phyloP scores from a whole-genome alignment of 2,888 invertebrate genomes.

The Polydrusus tereticollis region DNA sequence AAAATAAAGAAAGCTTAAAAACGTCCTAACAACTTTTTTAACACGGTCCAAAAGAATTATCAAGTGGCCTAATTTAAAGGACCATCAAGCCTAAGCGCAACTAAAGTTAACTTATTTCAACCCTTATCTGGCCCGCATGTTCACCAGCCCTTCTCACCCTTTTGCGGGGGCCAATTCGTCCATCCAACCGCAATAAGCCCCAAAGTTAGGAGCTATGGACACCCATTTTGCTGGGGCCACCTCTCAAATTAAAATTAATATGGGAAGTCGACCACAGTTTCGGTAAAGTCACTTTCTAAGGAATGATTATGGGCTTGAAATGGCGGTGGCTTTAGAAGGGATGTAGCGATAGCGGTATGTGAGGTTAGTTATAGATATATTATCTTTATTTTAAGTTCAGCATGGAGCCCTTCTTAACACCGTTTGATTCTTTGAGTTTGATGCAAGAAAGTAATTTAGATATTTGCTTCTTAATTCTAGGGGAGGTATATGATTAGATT shows the following conservation, averaged over 20 bases:
- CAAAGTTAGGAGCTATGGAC: neutral
- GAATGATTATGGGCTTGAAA: neutral
- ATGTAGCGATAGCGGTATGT: too few species aligned
- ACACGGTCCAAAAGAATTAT: neutral
- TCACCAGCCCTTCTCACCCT: conserved; percentile 14
- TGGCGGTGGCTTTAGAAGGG: neutral
- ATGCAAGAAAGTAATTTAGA: too few species aligned
- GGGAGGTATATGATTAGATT: too few species aligned
- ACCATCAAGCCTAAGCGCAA: neutral
- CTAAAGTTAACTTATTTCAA: conserved; percentile 12
- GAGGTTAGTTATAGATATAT: too few species aligned
- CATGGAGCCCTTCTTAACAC: too few species aligned
- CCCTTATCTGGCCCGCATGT: conserved; percentile 23
- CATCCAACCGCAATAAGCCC: conserved; percentile 27
- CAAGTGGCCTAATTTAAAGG: neutral
- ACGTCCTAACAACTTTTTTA: neutral
- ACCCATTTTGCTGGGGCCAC: conserved; percentile 1
- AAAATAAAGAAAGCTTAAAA: too few species aligned
- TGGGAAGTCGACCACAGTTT: neutral
- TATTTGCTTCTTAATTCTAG: too few species aligned
- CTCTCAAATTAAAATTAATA: conserved; percentile 33
- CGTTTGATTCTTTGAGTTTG: too few species aligned
- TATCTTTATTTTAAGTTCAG: too few species aligned
- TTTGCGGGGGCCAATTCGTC: conserved; percentile 20
- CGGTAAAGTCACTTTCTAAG: neutral